phyloP scores from a whole-genome alignment of 2,888 invertebrate species.

The Oasisia sp. region DNA sequence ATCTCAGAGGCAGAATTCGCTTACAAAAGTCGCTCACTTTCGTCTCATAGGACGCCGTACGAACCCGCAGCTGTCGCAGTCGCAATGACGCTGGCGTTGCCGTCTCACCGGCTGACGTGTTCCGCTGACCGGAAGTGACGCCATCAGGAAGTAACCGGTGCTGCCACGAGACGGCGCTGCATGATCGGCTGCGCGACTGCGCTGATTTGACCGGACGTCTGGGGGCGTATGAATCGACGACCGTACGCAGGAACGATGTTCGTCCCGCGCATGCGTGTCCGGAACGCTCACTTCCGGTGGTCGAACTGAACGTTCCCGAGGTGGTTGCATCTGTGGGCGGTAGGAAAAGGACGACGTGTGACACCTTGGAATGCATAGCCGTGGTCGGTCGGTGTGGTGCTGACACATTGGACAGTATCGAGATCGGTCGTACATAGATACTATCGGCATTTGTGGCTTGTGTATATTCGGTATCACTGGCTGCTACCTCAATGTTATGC shows the following conservation, averaged over 20 bases:
- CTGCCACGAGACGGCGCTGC: not conserved
- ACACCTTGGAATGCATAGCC: not conserved
- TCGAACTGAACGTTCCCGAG: not conserved
- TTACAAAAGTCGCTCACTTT: not conserved
- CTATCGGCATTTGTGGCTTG: not conserved
- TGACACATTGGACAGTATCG: too few relatives aligned
- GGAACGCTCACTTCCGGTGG: not conserved
- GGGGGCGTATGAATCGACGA: not conserved
- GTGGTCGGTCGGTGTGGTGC: not conserved
- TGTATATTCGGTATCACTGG: not conserved
- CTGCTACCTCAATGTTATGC: not conserved
- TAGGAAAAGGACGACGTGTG: not conserved
- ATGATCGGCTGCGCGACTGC: not conserved
- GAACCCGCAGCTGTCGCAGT: not conserved
- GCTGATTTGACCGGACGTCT: not conserved
- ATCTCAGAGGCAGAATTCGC: not conserved
- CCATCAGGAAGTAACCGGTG: not conserved
- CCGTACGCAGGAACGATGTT: not conserved
- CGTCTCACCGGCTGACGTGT: not conserved
- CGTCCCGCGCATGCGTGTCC: not conserved
- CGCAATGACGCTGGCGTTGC: not conserved
- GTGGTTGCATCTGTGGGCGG: not conserved
- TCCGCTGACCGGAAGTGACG: not conserved
- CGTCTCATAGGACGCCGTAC: not conserved
- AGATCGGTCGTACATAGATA: not conserved